A percentile compares a stretch with the other conserved stretches of the same genome.
Conservation (phyloP, 2,113 vertebrate species). For the Lamprotornis superbus region DNA sequence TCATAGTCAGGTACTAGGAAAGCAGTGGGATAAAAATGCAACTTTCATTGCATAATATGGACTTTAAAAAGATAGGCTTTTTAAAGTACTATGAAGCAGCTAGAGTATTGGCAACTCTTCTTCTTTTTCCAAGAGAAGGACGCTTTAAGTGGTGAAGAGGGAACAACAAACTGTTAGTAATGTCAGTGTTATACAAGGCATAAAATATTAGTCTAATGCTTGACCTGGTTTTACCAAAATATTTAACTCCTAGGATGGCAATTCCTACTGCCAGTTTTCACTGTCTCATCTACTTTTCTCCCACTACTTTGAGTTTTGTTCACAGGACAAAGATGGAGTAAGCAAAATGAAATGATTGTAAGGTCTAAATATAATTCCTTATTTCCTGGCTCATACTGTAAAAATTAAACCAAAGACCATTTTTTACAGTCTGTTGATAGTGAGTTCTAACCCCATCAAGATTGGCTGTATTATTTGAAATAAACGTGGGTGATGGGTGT, state of each 20-base stretch:
- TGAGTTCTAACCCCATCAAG: background rate
- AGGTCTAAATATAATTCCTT: background rate
- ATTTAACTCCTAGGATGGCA: background rate
- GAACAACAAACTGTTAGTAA: background rate
- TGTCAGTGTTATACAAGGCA: background rate
- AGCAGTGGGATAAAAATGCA: background rate
- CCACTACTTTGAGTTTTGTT: background rate
- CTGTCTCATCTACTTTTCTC: background rate
- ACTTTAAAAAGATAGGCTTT: background rate
- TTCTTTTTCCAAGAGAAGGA: background rate
- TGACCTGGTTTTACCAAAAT: background rate
- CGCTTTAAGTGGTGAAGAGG: background rate
- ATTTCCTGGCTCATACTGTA: background rate
- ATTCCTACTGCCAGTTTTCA: background rate
- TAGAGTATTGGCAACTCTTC: background rate
- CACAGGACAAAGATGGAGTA: background rate
- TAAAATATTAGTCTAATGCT: background rate
- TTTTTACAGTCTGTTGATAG: background rate
- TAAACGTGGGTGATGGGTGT: background rate
- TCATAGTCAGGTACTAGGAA: background rate
- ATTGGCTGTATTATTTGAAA: background rate
- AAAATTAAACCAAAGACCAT: background rate
- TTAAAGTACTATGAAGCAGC: background rate
- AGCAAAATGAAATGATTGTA: background rate
- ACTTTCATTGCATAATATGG: background rate